These are phyloP conservation scores for Chamaetylas fuelleborni DNA, from an alignment of 2,113 vertebrate species.

Conservation along the genomic window DNA sequence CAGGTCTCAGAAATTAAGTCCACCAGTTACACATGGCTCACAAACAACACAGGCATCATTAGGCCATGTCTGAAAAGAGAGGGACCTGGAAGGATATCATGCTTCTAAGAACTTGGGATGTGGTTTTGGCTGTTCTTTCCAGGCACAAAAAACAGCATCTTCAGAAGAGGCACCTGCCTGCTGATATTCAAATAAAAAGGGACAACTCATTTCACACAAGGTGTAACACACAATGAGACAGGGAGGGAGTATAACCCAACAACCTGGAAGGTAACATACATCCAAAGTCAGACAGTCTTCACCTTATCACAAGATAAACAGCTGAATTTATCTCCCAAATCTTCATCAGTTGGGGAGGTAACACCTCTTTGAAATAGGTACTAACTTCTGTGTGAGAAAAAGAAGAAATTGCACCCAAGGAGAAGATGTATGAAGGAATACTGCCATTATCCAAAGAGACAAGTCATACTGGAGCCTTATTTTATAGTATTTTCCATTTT, in stretches of 20 bases:
- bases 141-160: background rate
- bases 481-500: background rate
- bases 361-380: background rate
- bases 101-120: background rate
- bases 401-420: background rate
- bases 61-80: background rate
- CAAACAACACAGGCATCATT: background rate
- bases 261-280: background rate
- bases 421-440: background rate
- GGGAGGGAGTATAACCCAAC: background rate
- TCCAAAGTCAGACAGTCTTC: background rate
- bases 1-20: background rate
- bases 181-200: background rate
- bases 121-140: background rate
- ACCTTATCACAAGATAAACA: background rate
- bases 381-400: background rate
- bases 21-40: background rate
- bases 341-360: background rate
- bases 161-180: background rate
- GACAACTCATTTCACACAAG: background rate
- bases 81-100: background rate
- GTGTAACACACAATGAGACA: background rate
- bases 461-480: background rate
- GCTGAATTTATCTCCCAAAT: background rate
- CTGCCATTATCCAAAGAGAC: background rate